Base-by-base conservation (phyloP, 2,797 vertebrate genomes). In the Danionella dracula region DNA sequence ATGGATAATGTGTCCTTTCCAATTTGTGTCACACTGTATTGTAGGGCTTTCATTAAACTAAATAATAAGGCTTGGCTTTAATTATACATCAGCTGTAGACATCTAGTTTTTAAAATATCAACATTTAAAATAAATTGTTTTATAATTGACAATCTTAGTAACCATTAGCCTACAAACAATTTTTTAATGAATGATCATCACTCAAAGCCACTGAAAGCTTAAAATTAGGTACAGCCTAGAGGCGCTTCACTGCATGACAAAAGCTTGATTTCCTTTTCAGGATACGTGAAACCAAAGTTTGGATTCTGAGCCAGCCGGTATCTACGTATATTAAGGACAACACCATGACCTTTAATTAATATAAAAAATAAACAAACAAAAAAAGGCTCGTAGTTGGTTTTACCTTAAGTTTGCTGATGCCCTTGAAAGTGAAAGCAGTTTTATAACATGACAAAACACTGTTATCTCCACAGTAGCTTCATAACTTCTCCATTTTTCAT, bases 381-480 rank as follows among this genome's bases (percentile, higher is more conserved):
- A n/a, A n/a, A n/a, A n/a, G n/a, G n/a, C 32, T 16, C 20, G 19
- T 29, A 37, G 48, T 51, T 67, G 23, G 42, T 32, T 64, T 64
- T 31, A 31, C 45, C 49, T 67, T 62, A 45, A 53, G 58, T 66
- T 68, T 70, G 49, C 70, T 73, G 72, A 73, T 78, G 73, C 60
- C 76, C 73, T 75, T 78, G 76, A 73, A 58, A 71, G 23, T 32
- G 50, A 53, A 66, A 29, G 16, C 46, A 13, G 10, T 5, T 55
- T 65, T 53, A 73, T 63, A 75, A 78, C 45, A 40, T 61, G 75
- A 76, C 71, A 71, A 59, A 65, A 73, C n/a, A n/a, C n/a, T n/a
- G n/a, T n/a, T n/a, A n/a, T n/a, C n/a, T n/a, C n/a, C n/a, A n/a
- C n/a, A 68, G 44, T 66, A 65, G 48, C 68, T 73, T 68, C 54